Evolutionary conservation across 1,140 invertebrate genomes (phyloP).

Genomic region (Rhopalosiphum maidis): DNA sequence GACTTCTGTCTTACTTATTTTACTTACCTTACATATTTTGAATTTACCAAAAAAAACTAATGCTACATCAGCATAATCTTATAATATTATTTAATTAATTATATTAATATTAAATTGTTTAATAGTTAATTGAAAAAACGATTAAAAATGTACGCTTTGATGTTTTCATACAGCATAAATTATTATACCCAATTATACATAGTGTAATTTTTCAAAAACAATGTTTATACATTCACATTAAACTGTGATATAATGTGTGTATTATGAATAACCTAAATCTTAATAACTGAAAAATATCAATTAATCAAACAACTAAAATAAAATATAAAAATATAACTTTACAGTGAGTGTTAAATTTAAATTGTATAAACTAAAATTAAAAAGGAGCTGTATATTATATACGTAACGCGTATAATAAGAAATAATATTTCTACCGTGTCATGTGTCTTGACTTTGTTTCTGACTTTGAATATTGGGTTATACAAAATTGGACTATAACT

Average conservation of each 20-base stretch:
- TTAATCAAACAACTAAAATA: not conserved
- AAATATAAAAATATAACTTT: not conserved
- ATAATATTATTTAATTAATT: too few species aligned
- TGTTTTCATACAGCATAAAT: not conserved
- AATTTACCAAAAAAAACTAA: too few species aligned
- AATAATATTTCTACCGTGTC: not conserved
- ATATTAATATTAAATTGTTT: too few species aligned
- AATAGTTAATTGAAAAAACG: not conserved
- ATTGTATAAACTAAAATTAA: not conserved
- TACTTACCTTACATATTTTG: too few species aligned
- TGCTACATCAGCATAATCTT: too few species aligned
- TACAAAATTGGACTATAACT: conserved; percentile 21
- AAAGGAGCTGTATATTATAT: not conserved
- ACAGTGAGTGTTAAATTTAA: not conserved
- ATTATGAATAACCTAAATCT: not conserved
- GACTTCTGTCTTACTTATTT: too few species aligned
- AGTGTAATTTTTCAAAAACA: not conserved
- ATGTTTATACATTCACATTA: not conserved
- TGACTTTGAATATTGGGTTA: not conserved
- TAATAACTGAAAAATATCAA: not conserved
- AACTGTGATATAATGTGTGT: not conserved
- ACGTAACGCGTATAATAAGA: not conserved
- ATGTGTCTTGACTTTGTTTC: not conserved
- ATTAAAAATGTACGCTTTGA: not conserved
- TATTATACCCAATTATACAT: not conserved